Base-by-base conservation (phyloP, 53 echinoderm and acorn worm species). In the Mesocentrotus franciscanus region DNA sequence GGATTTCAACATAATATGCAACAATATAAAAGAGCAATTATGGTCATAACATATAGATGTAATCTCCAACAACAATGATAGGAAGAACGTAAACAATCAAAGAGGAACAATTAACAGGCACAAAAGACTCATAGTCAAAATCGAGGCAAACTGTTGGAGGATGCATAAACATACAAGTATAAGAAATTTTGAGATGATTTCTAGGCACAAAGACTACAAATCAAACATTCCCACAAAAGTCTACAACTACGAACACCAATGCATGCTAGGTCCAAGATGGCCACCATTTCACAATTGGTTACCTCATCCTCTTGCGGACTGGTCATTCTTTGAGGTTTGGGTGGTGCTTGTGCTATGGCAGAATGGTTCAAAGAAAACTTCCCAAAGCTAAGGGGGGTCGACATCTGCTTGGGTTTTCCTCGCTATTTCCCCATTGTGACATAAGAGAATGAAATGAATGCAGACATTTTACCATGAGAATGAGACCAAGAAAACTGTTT, bases 251-350 rank as follows among this genome's bases (percentile, higher is more conserved):
- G 66, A 91, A 91, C 61, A 61, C 8, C 91, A 91, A 91, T 91
- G 91, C 91, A 91, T 91, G 91, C 91, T 64, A 39, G 91, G 68
- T 64, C 11, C 10, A 87, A 87, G 58, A 87, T 87, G 87, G 87
- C 87, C 58, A 58, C 87, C 87, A 87, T 29, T 57, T 27, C 87
- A 87, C 87, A 87, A 64, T 18, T 34, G 13, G 91, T 57, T 93
- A 93, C 93, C 93, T 93, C 93, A 60, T 78, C 81, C 29, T 93
- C 93, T 22, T 93, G 79, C 12, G 81, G 93, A 81, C 93, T 93
- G 81, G 60, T 59, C 93, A 93, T 93, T 81, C 93, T 93, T 56
- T 78, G 79, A n/a, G 93, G 79, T 34, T 93, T 93, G 17, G 81
- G 93, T 17, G 93, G 93, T 32, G 92, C 55, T 74, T 76, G 56